Conservation (phyloP, 2,113 vertebrate genomes). For the Haplotaxodon microlepis region DNA sequence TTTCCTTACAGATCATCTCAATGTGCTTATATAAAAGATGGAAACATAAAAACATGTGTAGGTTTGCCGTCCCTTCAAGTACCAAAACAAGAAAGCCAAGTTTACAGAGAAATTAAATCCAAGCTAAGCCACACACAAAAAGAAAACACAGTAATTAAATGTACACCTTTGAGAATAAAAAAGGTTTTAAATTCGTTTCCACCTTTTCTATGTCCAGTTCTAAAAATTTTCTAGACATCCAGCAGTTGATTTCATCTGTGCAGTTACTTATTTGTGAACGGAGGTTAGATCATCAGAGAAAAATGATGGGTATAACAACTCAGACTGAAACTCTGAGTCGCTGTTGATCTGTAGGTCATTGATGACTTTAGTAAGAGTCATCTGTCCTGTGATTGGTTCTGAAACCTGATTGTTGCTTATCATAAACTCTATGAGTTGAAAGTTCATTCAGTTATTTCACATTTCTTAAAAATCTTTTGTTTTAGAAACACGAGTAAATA, state of each 20-base stretch:
- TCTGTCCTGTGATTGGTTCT: not conserved
- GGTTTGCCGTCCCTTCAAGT: not conserved
- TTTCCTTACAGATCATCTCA: not conserved
- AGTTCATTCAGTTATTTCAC: not conserved
- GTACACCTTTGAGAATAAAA: not conserved
- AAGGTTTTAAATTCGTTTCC: not conserved
- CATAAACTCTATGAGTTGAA: not conserved
- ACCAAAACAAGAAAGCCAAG: not conserved
- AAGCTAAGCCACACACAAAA: not conserved
- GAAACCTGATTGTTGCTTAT: not conserved
- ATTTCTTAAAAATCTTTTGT: not conserved
- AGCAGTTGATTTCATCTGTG: not conserved
- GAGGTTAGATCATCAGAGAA: not conserved
- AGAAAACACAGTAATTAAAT: not conserved
- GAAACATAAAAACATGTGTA: not conserved
- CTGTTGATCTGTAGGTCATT: not conserved
- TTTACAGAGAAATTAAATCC: not conserved
- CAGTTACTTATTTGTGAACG: not conserved
- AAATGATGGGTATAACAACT: not conserved
- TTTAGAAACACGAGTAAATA: not conserved
- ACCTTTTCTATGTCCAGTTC: not conserved
- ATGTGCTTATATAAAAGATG: not conserved
- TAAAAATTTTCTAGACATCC: not conserved
- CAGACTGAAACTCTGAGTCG: not conserved
- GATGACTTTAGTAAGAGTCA: not conserved